Conservation (phyloP, 1,140 invertebrate genomes). For the Heliothis virescens region DNA sequence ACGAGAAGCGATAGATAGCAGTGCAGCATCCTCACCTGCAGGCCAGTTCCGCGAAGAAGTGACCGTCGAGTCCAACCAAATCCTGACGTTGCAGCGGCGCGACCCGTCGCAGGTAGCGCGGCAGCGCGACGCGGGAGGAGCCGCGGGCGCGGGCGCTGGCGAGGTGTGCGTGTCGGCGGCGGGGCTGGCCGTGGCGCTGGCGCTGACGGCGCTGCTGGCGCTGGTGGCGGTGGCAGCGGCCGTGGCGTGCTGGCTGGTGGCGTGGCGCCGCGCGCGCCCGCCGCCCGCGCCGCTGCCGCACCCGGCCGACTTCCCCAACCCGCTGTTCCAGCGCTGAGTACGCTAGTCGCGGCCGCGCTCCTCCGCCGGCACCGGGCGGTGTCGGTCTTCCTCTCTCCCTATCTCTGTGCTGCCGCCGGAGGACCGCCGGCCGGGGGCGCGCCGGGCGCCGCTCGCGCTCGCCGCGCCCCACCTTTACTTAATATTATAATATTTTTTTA, state of each 20-base stretch:
- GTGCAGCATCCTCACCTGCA: slow-evolving; percentile 88
- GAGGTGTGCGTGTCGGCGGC: slow-evolving; percentile 97
- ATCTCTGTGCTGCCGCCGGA: slow-evolving; percentile 79
- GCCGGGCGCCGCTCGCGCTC: slow-evolving; percentile 76
- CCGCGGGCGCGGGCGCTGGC: slow-evolving; percentile 84
- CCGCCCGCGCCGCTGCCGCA: slow-evolving; percentile 95
- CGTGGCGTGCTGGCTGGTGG: slow-evolving; percentile 98
- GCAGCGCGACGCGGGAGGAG: slow-evolving; percentile 78
- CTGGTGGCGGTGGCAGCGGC: slow-evolving; percentile 97
- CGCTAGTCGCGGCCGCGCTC: slow-evolving; percentile 90
- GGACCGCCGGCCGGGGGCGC: slow-evolving; percentile 81
- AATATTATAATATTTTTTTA: slow-evolving; percentile 64
- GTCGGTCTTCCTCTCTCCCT: slow-evolving; percentile 78
- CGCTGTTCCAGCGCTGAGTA: slow-evolving; percentile 95
- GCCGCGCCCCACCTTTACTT: slow-evolving; percentile 68
- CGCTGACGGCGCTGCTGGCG: slow-evolving; percentile 96
- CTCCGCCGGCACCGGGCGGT: slow-evolving; percentile 85
- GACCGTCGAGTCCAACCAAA: slow-evolving; percentile 96
- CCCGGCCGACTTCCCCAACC: slow-evolving; percentile 97
- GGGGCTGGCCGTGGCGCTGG: slow-evolving; percentile 96
- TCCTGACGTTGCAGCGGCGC: slow-evolving; percentile 94
- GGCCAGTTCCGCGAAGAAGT: slow-evolving; percentile 97
- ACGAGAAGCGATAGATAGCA: slow-evolving; percentile 88
- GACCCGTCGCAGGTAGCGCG: slow-evolving; percentile 88
- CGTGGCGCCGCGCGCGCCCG: slow-evolving; percentile 94